A percentile compares a stretch with the other conserved stretches of the same genome.
phyloP scores from a whole-genome alignment of 2,113 vertebrate genomes.

The Bungarus multicinctus region DNA sequence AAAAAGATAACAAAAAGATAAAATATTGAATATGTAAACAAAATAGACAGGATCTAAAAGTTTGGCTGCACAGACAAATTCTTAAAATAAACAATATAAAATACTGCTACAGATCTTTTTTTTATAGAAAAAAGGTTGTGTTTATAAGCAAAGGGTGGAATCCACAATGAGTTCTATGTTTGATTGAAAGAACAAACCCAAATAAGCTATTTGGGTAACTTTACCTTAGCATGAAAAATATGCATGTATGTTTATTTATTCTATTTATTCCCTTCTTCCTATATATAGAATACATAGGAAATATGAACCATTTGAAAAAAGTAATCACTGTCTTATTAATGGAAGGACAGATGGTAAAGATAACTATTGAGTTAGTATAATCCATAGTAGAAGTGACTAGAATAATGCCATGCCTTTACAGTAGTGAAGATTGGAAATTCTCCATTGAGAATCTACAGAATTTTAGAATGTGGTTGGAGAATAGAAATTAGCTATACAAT shows the following conservation, averaged over 20 bases:
- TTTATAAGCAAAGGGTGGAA: neutral
- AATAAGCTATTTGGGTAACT: neutral
- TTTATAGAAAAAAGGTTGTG: neutral
- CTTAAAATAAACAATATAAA: neutral
- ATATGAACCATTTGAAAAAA: neutral
- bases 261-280: neutral
- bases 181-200: no score
- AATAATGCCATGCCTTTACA: neutral
- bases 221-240: neutral
- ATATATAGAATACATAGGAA: neutral
- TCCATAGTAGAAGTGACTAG: neutral
- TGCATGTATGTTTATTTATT: neutral
- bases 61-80: neutral
- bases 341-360: neutral
- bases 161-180: neutral
- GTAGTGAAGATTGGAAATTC: neutral
- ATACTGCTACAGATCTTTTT: neutral
- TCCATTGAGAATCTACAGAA: neutral
- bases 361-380: neutral
- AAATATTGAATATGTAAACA: no score
- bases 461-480: neutral
- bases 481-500: neutral
- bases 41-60: no score
- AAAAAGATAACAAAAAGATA: no score
- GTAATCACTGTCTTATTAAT: neutral